These are phyloP conservation scores for Gavia stellata DNA, from an alignment of 2,113 vertebrate genomes.

Conservation along the genomic window DNA sequence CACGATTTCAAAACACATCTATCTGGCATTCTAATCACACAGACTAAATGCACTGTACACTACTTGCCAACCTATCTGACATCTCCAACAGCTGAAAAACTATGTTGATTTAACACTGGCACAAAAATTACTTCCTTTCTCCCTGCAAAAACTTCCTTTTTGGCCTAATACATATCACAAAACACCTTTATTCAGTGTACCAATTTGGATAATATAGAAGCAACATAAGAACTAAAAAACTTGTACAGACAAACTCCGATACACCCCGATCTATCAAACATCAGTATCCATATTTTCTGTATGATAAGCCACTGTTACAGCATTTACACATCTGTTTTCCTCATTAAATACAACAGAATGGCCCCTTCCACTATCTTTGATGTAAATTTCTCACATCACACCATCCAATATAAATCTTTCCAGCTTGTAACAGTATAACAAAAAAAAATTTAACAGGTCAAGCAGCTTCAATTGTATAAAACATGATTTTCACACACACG, in stretches of 20 bases:
- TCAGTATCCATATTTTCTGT: background rate
- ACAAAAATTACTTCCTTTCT: background rate
- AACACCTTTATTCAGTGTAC: background rate
- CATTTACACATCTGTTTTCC: background rate
- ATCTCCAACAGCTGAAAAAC: background rate
- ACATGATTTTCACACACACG: background rate
- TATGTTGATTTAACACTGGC: background rate
- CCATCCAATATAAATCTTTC: background rate
- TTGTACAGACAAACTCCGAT: background rate
- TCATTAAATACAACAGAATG: background rate
- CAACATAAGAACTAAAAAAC: background rate
- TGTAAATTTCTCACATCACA: background rate
- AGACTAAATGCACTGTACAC: background rate
- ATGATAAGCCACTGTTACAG: background rate
- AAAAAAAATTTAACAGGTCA: background rate
- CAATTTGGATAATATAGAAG: background rate
- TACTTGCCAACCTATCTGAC: background rate
- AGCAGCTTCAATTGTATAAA: background rate
- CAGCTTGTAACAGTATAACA: background rate
- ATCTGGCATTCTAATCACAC: background rate
- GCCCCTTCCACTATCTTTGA: background rate
- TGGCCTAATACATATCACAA: background rate
- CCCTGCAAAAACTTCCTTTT: background rate
- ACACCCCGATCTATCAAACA: background rate
- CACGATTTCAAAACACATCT: background rate